A percentile compares a stretch with the other conserved stretches of the same genome.
phyloP scores from a whole-genome alignment of 2,113 vertebrate genomes.

The Martes martes region DNA sequence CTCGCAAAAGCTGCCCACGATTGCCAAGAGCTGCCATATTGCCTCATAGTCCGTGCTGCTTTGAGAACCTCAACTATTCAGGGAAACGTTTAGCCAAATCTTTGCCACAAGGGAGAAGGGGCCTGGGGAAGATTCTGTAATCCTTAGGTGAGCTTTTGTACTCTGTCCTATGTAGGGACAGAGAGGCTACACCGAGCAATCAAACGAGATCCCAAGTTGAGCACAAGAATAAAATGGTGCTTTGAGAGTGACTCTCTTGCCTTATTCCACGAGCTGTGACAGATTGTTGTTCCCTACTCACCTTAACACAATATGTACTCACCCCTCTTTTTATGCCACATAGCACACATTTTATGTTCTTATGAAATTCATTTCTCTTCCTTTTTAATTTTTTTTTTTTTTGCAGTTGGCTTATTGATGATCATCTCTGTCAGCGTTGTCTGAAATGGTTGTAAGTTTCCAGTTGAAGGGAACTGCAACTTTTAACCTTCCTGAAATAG shows the following conservation, averaged over 20 bases:
- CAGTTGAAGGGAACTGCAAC: background rate
- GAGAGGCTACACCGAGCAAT: background rate
- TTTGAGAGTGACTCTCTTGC: constrained; percentile 11
- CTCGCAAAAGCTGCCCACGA: background rate
- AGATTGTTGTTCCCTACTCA: background rate
- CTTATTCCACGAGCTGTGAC: background rate
- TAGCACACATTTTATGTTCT: background rate
- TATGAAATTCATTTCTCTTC: constrained; percentile 7
- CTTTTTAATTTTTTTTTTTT: constrained; percentile 1
- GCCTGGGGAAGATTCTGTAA: background rate
- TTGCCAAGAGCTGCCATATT: background rate
- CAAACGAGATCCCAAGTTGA: background rate
- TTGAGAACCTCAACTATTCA: background rate
- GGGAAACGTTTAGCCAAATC: background rate
- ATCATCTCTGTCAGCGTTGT: background rate
- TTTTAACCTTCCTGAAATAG: background rate
- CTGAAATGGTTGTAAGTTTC: constrained; percentile 1
- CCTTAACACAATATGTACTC: background rate
- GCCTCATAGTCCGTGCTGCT: background rate
- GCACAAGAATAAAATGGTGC: background rate
- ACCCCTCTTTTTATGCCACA: background rate
- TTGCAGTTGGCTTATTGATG: background rate
- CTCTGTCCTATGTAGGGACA: background rate
- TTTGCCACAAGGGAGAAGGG: background rate
- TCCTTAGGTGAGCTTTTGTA: background rate